These are phyloP conservation scores for Saxicola maurus DNA, from an alignment of 2,797 vertebrate genomes.

Conservation along the genomic window DNA sequence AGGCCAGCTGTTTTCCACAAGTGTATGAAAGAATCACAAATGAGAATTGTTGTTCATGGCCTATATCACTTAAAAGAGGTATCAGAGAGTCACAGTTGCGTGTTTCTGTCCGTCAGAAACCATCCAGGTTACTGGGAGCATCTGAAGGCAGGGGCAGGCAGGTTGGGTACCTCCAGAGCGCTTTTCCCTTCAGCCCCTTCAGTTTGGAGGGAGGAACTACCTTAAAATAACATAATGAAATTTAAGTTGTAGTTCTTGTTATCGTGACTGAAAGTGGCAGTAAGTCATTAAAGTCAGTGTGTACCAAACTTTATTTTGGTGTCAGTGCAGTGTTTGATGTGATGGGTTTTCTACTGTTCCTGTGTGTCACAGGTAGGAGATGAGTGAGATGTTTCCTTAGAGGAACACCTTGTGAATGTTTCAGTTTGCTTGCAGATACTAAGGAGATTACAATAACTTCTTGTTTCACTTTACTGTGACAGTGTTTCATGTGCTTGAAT, in stretches of 20 bases:
- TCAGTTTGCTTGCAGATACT: not conserved
- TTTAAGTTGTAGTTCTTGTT: not conserved
- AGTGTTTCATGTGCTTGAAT: not conserved
- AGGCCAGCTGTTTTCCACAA: not conserved
- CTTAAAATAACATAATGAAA: not conserved
- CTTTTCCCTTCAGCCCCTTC: not conserved
- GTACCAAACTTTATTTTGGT: not conserved
- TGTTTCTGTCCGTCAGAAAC: not conserved
- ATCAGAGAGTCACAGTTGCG: rapidly evolving
- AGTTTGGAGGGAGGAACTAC: not conserved
- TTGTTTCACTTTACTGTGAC: not conserved
- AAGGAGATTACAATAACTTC: not conserved
- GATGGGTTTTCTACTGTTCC: not conserved
- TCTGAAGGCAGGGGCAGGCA: not conserved
- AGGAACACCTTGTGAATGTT: not conserved
- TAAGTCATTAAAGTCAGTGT: not conserved
- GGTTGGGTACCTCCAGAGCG: not conserved
- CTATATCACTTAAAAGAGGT: not conserved
- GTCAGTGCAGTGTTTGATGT: not conserved
- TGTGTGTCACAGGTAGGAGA: not conserved
- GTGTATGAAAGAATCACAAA: not conserved
- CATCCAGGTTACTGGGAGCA: not conserved
- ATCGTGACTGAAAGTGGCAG: not conserved
- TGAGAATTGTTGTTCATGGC: not conserved
- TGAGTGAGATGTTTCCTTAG: not conserved